Base-by-base conservation (phyloP, 2,113 vertebrate genomes). In the Microcebus ravelobensis region DNA sequence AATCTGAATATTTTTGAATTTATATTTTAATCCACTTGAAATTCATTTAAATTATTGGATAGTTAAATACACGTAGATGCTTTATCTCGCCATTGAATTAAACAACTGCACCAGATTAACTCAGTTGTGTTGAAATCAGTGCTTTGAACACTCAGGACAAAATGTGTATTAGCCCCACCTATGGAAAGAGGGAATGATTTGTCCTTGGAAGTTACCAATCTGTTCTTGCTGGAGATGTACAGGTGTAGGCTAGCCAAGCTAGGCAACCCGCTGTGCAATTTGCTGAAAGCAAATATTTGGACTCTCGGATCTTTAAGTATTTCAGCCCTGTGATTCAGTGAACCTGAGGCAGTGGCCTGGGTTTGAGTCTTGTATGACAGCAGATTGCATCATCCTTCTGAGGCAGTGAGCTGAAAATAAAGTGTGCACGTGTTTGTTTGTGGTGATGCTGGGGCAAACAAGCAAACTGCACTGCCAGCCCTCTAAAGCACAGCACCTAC, bases 21-120 rank as follows among this genome's bases (percentile, higher is more conserved):
- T 70, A n/a, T 95, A 87, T 52, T 71, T 90, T 4, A 45, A 74
- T 48, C 74, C 84, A 39, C 36, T 29, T 63, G 11, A 86, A 61
- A 29, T 10, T 34, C 45, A 85, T 57, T 87, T 65, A 31, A 67
- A 77, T 42, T 42, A 17, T 29, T 71, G 63, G 67, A 27, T 11
- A 79, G 73, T 52, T 82, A 25, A 63, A 31, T 59, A 31, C 14
- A 48, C 3, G 1, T 48, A 12, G 50, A 68, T 14, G 74, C n/a
- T 52, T 25, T 11, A 14, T 13, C 17, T 61, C n/a, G 36, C 11
- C 61, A 31, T 74, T 68, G 17, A 17, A 61, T 79, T 3, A 36
- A 63, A 31, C n/a, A 39, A 34, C 25, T 61, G 31, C 14, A 7
- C 36, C 15, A 50, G 29, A 31, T 48, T 57, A 50, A 55, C 27